Conservation (phyloP, 2,888 invertebrate species). For the Balanococcus diminutus region DNA sequence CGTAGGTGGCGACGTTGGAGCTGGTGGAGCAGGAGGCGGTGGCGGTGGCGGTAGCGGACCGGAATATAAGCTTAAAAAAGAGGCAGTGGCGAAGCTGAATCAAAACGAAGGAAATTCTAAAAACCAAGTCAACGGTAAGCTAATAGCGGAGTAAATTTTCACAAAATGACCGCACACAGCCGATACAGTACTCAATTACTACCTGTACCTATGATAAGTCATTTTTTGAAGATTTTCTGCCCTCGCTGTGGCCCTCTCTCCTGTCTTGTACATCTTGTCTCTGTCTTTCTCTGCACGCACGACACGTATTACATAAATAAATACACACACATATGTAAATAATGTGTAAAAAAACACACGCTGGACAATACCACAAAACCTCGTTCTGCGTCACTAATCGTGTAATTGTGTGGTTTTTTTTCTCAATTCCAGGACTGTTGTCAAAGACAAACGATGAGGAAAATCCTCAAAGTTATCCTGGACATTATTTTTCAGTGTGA, state of each 20-base stretch:
- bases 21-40: background rate
- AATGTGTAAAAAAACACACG: too few relatives aligned
- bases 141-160: slow-evolving; percentile 34
- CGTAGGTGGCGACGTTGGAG: background rate
- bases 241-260: background rate
- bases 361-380: too few relatives aligned
- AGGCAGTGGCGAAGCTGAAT: slow-evolving; percentile 50
- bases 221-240: slow-evolving; percentile 4
- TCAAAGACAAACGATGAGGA: slow-evolving; percentile 51
- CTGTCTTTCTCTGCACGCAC: background rate
- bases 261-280: too few relatives aligned
- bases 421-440: slow-evolving; percentile 44
- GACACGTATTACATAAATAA: background rate
- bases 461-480: slow-evolving; percentile 52
- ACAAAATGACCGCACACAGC: background rate
- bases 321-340: background rate
- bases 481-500: slow-evolving; percentile 55
- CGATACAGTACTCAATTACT: background rate
- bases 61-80: slow-evolving; percentile 47
- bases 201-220: background rate
- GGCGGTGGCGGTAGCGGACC: background rate
- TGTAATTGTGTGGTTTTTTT: background rate
- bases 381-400: background rate
- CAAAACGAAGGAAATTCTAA: slow-evolving; percentile 42
- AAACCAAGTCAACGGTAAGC: slow-evolving; percentile 52